Conservation (phyloP, 1,140 invertebrate species). For the Penaeus japonicus region DNA sequence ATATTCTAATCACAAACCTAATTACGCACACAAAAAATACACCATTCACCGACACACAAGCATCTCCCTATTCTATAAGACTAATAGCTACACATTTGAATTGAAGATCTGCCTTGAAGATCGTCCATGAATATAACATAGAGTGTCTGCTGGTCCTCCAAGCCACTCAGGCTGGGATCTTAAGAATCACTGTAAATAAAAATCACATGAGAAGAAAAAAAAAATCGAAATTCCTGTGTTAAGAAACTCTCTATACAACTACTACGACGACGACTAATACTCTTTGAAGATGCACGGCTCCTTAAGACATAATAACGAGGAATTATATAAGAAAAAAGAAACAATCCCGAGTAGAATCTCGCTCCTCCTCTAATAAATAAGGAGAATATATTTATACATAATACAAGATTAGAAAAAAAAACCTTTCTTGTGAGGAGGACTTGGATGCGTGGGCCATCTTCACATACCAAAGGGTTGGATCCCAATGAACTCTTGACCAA, state of each 20-base stretch:
- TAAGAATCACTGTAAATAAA: too few species aligned
- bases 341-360: slow-evolving; percentile 27
- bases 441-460: slow-evolving; percentile 35
- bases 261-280: too few species aligned
- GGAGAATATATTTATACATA: too few species aligned
- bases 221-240: background rate
- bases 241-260: background rate
- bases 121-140: too few species aligned
- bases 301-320: slow-evolving; percentile 29
- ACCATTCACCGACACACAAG: too few species aligned
- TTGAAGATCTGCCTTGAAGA: too few species aligned
- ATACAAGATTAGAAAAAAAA: background rate
- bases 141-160: too few species aligned
- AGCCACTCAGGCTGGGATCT: too few species aligned
- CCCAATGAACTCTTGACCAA: slow-evolving; percentile 54
- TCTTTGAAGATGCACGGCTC: background rate
- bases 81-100: too few species aligned
- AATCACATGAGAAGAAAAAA: background rate
- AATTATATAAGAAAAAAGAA: slow-evolving; percentile 18
- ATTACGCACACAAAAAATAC: too few species aligned
- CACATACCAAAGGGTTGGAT: slow-evolving; percentile 48
- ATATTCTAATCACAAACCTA: too few species aligned
- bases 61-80: too few species aligned
- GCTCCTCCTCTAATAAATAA: slow-evolving; percentile 11
- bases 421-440: background rate